Percentiles rank a stretch among this genome's conserved stretches.
phyloP scores from a whole-genome alignment of 2,888 invertebrate species.

The Plebejus argus region DNA sequence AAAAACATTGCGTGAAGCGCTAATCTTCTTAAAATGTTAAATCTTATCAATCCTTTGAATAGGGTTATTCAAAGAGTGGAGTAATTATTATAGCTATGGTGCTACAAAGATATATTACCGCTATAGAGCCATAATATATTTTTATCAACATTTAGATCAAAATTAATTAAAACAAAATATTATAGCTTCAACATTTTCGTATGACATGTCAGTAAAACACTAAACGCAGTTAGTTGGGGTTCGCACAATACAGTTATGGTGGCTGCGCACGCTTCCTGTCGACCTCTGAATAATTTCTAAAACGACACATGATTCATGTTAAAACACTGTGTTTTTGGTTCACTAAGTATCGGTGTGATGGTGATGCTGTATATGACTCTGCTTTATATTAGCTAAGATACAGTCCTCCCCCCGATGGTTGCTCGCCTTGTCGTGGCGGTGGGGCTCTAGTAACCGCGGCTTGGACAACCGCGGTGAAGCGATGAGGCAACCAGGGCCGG shows the following conservation, averaged over 20 bases:
- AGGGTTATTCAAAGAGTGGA: too few relatives aligned
- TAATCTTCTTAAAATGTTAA: neutral
- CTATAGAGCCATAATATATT: too few relatives aligned
- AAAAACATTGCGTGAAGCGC: neutral
- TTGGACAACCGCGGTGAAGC: too few relatives aligned
- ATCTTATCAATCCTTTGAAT: too few relatives aligned
- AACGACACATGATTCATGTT: neutral
- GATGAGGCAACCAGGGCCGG: too few relatives aligned
- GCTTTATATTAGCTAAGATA: too few relatives aligned
- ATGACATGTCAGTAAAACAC: neutral
- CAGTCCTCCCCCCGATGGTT: too few relatives aligned
- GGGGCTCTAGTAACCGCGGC: too few relatives aligned
- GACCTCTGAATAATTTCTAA: slow-evolving; percentile 27
- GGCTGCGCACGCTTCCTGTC: slow-evolving; percentile 26
- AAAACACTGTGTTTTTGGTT: neutral
- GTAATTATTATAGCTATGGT: too few relatives aligned
- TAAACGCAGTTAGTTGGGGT: neutral
- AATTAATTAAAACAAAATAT: neutral
- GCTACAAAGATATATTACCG: too few relatives aligned
- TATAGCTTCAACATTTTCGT: neutral
- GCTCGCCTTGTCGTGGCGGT: too few relatives aligned
- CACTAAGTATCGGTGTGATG: neutral
- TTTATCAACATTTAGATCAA: too few relatives aligned
- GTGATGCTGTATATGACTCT: neutral
- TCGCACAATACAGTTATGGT: slow-evolving; percentile 24